A percentile compares a stretch with the other conserved stretches of the same genome.
These are phyloP conservation scores for Apomyelois bistriatella DNA, from an alignment of 2,888 invertebrate genomes.

Conservation along the genomic window DNA sequence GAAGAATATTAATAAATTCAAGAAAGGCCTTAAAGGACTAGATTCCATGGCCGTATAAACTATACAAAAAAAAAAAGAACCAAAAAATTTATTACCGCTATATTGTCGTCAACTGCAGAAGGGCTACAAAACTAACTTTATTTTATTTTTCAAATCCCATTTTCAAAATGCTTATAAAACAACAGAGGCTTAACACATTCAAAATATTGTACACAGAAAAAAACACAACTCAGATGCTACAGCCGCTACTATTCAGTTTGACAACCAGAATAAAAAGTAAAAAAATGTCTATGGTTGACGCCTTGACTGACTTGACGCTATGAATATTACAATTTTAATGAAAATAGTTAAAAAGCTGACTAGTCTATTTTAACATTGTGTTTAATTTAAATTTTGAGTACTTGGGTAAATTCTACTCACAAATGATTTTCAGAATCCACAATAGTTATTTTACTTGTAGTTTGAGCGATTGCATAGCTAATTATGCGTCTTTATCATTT, in stretches of 20 bases:
- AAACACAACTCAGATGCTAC: too few relatives aligned
- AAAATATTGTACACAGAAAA: too few relatives aligned
- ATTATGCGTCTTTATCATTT: constrained; percentile 60
- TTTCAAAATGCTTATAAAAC: too few relatives aligned
- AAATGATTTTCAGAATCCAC: constrained; percentile 43
- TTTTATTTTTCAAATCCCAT: too few relatives aligned
- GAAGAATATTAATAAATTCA: too few relatives aligned
- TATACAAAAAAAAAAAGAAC: too few relatives aligned
- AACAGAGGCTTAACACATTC: too few relatives aligned
- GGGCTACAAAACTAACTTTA: too few relatives aligned
- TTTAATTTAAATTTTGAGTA: constrained; percentile 30
- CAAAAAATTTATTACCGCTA: too few relatives aligned
- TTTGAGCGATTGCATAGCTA: constrained; percentile 35
- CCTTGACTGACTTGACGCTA: constrained; percentile 71
- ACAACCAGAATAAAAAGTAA: constrained; percentile 28
- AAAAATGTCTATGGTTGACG: constrained; percentile 66
- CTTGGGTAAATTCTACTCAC: constrained; percentile 27
- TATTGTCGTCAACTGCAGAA: too few relatives aligned
- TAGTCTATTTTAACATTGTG: constrained; percentile 29
- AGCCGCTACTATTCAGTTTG: neutral
- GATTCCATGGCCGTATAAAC: too few relatives aligned
- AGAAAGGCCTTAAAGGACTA: too few relatives aligned
- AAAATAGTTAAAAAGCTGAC: constrained; percentile 19
- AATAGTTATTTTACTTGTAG: constrained; percentile 28
- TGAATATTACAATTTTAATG: constrained; percentile 34